A percentile compares a stretch with the other conserved stretches of the same genome.
Evolutionary conservation across 2,797 vertebrate species (phyloP).

Genomic region (Hypotaenidia philippensis): DNA sequence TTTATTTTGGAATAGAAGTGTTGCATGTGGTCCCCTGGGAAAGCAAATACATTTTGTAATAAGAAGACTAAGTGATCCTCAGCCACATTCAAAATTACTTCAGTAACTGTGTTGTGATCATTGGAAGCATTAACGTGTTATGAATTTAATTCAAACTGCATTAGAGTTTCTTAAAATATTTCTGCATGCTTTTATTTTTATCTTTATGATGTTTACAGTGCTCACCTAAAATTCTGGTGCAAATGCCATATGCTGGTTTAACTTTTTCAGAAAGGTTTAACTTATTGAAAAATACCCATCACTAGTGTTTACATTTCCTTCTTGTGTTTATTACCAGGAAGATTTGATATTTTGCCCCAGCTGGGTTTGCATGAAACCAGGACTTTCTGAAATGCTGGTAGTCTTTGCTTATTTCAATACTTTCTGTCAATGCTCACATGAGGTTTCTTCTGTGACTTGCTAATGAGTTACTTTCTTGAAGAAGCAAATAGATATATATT

Average conservation of each 20-base stretch:
- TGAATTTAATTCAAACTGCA: not conserved
- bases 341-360: not conserved
- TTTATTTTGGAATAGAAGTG: conserved; percentile 30
- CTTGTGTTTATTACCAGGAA: not conserved
- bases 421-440: not conserved
- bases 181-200: not conserved
- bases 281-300: not conserved
- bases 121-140: not conserved
- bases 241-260: not conserved
- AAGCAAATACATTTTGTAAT: not conserved
- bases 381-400: not conserved
- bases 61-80: not conserved
- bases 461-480: not conserved
- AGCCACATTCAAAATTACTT: not conserved
- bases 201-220: not conserved
- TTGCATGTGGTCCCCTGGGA: not conserved
- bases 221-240: not conserved
- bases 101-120: not conserved
- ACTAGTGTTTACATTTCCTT: not conserved
- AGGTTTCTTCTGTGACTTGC: not conserved
- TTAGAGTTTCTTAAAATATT: conserved; percentile 2
- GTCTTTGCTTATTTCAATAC: not conserved
- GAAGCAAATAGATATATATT: not conserved
- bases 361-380: not conserved
- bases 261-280: not conserved